Evolutionary conservation across 23 tunicate genomes (phyloP), one percentile per base, ranked within the genome.

Genomic region (Ascidia mentula): DNA sequence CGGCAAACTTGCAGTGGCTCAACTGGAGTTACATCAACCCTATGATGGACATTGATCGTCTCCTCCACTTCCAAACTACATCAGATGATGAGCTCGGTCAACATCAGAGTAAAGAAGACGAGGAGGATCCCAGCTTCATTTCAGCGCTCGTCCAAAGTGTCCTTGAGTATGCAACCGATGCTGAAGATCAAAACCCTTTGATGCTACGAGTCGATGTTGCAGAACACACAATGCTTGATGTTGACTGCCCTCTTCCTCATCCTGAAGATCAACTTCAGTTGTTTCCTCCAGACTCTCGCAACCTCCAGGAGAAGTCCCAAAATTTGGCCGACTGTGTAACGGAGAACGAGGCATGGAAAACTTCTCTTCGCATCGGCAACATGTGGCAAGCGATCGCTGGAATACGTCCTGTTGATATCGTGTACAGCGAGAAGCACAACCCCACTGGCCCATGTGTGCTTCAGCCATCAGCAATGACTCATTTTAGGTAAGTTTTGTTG

Each of bases 371-470:
- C 4, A 92, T 92, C 75, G 91, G 89, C 18, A 92, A 87, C 46
- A 79, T 87, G 69, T 92, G 97, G 97, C 92, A 87, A 38, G 24
- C 84, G 31, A 87, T 92, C 6, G 83, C 97, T 0, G 92, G 97
- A 32, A 92, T 92, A 18, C 72, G 97, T 32, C 88, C 88, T 34
- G 97, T 92, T 3, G 83, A 92, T 69, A 87, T 92, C 28, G 65
- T 92, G 31, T 92, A 92, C 88, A 92, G 92, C 65, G 97, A 92
- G 42, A 87, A 92, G 31, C 83, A 92, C 9, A 35, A 15, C 33
- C 77, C 39, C 17, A 38, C 69, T 45, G 81, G 74, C 26, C 59
- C 33, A 1, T 34, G 42, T 26, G 38, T 36, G 18, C 71, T 87
- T 39, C 86, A 73, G 37, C 97, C 97, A 13, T 82, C 97, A 6